Base-by-base conservation (phyloP, 2,888 invertebrate species). In the Zygothrica quintamaculata region DNA sequence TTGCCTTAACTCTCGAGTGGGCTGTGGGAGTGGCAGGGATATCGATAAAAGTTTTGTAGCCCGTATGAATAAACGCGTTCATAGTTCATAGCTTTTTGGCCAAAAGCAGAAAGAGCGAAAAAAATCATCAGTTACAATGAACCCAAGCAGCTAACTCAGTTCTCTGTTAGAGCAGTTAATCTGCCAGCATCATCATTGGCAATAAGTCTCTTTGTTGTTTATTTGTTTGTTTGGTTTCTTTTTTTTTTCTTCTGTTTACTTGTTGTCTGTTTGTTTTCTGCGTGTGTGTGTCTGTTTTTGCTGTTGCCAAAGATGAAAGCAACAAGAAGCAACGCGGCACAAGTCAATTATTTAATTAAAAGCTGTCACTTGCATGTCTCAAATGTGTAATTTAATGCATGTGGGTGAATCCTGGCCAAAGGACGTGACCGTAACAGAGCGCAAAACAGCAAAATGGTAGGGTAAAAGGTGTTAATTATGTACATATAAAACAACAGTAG, bases 341-440 rank as follows among this genome's bases (percentile, higher is more conserved):
- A 62, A 82, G 82, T 77, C 77, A 82, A 77, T 82, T 85, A 82
- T 80, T 79, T 82, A 79, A 82, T 82, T 80, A 82, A 79, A 79
- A 65, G 64, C 79, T 80, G 80, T 82, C 82, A 79, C 65, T 72
- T 53, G 74, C 82, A 62, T 11, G 37, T 18, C 56, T 65, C 39
- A 37, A 77, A 61, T 77, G 57, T 53, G 29, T 29, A 29, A 29
- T 48, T 46, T 79, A 60, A 77, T 69, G n/a, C n/a, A n/a, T n/a
- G 62, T 50, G 42, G 46, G 36, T 13, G 39, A 12, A 9, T n/a
- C 12, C 42, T 44, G 43, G n/a, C n/a, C 58, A 47, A 67, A 67
- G 59, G 58, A 64, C 59, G 65, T 34, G 44, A 25, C 42, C 26
- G 36, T 31, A 34, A 34, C 43, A 44, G 26, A 18, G 13, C 7